Percentiles rank a stretch among this genome's conserved stretches.
Conservation (phyloP, 2,113 vertebrate species). For the Brevimyrus niger region DNA sequence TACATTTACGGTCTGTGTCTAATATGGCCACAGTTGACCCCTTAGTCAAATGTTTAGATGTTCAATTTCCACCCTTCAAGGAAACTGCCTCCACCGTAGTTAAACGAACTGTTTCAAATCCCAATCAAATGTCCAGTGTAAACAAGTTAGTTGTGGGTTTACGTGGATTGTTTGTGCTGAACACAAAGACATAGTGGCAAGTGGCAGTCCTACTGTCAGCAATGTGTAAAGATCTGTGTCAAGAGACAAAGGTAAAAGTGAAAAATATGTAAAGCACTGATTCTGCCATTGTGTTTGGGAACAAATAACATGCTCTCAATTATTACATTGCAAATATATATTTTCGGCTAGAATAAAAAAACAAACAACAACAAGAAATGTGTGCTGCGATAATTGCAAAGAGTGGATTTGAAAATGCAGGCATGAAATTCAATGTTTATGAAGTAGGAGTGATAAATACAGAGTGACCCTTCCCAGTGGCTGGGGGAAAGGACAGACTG, state of each 20-base stretch:
- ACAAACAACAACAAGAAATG: background rate
- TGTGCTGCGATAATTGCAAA: background rate
- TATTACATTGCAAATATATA: background rate
- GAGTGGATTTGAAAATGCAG: constrained; percentile 27
- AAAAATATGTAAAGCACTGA: background rate
- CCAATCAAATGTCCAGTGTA: constrained; percentile 52
- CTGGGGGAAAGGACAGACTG: constrained; percentile 51
- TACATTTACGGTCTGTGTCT: constrained; percentile 39
- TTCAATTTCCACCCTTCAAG: constrained; percentile 57
- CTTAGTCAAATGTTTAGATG: constrained; percentile 66
- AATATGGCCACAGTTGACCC: constrained; percentile 43
- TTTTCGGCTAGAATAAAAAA: constrained; percentile 1
- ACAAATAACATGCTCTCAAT: background rate
- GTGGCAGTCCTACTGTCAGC: background rate
- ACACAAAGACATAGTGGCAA: constrained; percentile 53
- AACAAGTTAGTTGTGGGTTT: constrained; percentile 54
- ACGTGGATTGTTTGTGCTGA: constrained; percentile 28
- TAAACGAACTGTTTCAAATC: constrained; percentile 59
- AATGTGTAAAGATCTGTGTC: background rate
- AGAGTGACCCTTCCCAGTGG: constrained; percentile 61
- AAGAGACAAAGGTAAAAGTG: background rate
- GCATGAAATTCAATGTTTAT: constrained; percentile 21
- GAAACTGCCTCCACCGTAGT: constrained; percentile 43
- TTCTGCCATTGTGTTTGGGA: background rate
- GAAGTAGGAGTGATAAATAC: constrained; percentile 51